These are phyloP conservation scores for Apogon talboti DNA, from an alignment of 2,797 vertebrate species.

Conservation along the genomic window DNA sequence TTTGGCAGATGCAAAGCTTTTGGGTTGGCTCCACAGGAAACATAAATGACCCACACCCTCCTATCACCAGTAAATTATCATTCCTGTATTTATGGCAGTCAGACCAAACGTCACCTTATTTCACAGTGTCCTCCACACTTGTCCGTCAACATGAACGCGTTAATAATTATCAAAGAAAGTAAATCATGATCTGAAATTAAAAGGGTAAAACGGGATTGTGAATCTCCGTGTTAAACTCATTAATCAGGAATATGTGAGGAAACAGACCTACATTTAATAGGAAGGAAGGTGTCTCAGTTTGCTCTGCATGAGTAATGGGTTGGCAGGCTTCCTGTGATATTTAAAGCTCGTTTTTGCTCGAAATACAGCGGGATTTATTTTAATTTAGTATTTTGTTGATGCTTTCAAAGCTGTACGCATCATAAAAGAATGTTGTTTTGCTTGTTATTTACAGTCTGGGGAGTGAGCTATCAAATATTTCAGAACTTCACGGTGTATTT, in stretches of 20 bases:
- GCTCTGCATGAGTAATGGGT: conserved; percentile 20
- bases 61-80: conserved; percentile 50
- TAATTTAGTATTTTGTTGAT: conserved; percentile 8
- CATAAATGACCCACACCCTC: conserved; percentile 61
- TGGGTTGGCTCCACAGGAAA: conserved; percentile 69
- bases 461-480: conserved; percentile 17
- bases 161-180: conserved; percentile 19
- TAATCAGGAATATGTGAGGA: conserved; percentile 61
- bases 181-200: conserved; percentile 9
- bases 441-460: conserved; percentile 13
- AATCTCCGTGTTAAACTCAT: conserved; percentile 49
- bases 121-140: conserved; percentile 10
- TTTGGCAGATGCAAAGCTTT: conserved; percentile 62
- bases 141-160: conserved; percentile 32
- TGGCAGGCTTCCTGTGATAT: conserved; percentile 37
- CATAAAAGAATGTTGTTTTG: conserved; percentile 32
- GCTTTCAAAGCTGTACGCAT: conserved; percentile 15
- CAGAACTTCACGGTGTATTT: conserved; percentile 50
- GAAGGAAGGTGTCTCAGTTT: conserved; percentile 38
- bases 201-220: conserved; percentile 45
- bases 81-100: conserved; percentile 33
- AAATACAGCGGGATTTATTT: conserved; percentile 16
- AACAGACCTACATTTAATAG: conserved; percentile 11
- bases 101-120: conserved; percentile 31
- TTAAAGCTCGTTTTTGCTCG: conserved; percentile 25